A percentile compares a stretch with the other conserved stretches of the same genome.
phyloP scores from a whole-genome alignment of 2,113 vertebrate genomes.

The Chinchilla lanigera region DNA sequence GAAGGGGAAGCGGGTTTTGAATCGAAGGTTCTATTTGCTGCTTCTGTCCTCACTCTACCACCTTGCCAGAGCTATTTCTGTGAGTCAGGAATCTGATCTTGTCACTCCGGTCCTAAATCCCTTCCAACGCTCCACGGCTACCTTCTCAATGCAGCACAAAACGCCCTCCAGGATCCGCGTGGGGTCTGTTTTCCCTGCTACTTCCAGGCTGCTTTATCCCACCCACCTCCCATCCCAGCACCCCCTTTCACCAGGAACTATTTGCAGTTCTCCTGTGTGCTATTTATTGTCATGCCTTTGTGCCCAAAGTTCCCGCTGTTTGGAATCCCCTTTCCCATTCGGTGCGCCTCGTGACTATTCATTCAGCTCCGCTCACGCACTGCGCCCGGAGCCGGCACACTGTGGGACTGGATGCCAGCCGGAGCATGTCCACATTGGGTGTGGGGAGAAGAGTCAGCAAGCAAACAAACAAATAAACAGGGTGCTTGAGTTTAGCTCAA shows the following conservation, averaged over 20 bases:
- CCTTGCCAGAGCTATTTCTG: slow-evolving; percentile 60
- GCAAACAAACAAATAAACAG: background rate
- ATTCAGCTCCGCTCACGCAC: background rate
- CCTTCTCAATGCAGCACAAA: background rate
- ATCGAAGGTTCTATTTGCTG: background rate
- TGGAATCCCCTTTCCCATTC: slow-evolving; percentile 33
- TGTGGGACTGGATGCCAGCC: background rate
- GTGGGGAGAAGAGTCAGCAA: background rate
- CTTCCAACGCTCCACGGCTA: background rate
- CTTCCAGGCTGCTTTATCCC: background rate
- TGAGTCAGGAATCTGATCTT: slow-evolving; percentile 48
- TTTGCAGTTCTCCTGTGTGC: background rate
- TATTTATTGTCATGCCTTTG: background rate
- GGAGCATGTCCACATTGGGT: rapidly evolving
- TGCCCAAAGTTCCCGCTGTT: slow-evolving; percentile 15
- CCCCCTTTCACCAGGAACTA: background rate
- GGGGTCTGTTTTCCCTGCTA: background rate
- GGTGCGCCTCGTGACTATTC: background rate
- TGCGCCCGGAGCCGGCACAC: background rate
- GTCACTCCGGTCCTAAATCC: slow-evolving; percentile 13
- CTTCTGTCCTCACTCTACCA: slow-evolving; percentile 2
- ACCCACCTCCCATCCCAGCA: slow-evolving; percentile 12
- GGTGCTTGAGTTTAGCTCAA: background rate
- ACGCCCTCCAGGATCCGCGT: background rate
- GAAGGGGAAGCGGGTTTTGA: background rate